Percentiles rank a stretch among this genome's conserved stretches.
These are phyloP conservation scores for Dolichotis patagonum DNA, from an alignment of 2,113 vertebrate species.

Conservation along the genomic window DNA sequence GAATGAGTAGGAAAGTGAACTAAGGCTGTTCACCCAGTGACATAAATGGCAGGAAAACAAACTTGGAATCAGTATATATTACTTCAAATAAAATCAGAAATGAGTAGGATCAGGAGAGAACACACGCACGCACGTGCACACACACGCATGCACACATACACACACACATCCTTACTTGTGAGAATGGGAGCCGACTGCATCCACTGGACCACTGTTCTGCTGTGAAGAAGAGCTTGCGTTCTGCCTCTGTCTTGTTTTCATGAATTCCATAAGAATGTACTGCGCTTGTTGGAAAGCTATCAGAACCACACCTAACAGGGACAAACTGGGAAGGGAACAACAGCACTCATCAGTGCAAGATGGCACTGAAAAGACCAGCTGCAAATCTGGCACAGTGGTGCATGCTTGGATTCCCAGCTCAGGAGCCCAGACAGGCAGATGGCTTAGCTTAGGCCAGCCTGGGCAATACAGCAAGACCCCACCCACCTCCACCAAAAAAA, in stretches of 20 bases:
- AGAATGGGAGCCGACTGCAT: slow-evolving; percentile 88
- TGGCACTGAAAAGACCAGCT: background rate
- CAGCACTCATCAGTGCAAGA: rapidly evolving
- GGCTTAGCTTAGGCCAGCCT: background rate
- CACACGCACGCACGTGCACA: background rate
- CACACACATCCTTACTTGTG: slow-evolving; percentile 89
- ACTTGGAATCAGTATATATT: background rate
- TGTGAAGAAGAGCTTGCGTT: slow-evolving; percentile 88
- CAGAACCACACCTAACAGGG: slow-evolving; percentile 94
- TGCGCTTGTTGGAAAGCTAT: slow-evolving; percentile 98
- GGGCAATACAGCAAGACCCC: background rate
- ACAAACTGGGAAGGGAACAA: slow-evolving; percentile 89
- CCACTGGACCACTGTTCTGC: slow-evolving; percentile 87
- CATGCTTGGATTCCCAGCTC: background rate
- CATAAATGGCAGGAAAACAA: background rate
- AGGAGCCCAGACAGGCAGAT: background rate
- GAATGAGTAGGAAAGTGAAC: background rate
- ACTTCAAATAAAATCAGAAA: slow-evolving; percentile 26
- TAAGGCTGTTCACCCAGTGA: background rate
- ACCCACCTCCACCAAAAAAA: background rate
- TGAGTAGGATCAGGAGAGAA: background rate
- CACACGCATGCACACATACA: too few relatives aligned
- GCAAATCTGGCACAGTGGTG: background rate
- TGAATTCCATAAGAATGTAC: slow-evolving; percentile 95
- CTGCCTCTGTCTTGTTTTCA: slow-evolving; percentile 90